phyloP scores from a whole-genome alignment of 1,140 invertebrate species.

The Chionoecetes opilio region DNA sequence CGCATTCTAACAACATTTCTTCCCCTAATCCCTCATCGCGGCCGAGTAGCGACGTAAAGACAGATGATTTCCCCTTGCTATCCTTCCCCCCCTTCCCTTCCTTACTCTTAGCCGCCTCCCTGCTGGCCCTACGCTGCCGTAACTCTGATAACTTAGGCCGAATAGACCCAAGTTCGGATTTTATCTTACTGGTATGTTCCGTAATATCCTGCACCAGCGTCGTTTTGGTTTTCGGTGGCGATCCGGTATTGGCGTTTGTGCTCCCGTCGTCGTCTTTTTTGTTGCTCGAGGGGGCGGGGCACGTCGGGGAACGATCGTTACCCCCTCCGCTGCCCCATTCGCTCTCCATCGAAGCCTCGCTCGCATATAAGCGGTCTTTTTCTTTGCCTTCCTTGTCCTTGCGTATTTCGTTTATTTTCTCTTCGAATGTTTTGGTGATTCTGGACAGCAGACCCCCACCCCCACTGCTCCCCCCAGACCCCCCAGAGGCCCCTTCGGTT shows the following conservation, averaged over 20 bases:
- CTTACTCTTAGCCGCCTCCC: conserved; percentile 31
- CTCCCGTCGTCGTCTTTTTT: not conserved
- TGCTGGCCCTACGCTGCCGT: conserved; percentile 43
- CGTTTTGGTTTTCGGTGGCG: conserved; percentile 69
- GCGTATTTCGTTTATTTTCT: conserved; percentile 79
- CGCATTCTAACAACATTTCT: conserved; percentile 71
- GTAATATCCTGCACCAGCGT: conserved; percentile 71
- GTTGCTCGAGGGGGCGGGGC: conserved; percentile 7
- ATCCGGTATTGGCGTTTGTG: not conserved
- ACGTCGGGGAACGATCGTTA: conserved; percentile 65
- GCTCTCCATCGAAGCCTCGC: conserved; percentile 74
- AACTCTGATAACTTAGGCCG: conserved; percentile 71
- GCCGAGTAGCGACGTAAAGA: conserved; percentile 68
- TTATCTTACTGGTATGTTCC: conserved; percentile 72
- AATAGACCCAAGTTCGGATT: conserved; percentile 62
- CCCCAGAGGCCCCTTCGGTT: too few species aligned
- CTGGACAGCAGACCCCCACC: conserved; percentile 69
- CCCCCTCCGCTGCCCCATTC: conserved; percentile 44
- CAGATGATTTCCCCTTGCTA: conserved; percentile 50
- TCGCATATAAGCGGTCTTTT: conserved; percentile 51
- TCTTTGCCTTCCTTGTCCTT: conserved; percentile 77
- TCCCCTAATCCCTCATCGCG: conserved; percentile 67
- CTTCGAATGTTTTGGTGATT: conserved; percentile 78
- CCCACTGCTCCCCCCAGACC: not conserved
- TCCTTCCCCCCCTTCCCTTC: conserved; percentile 52